Conservation (phyloP, 1,140 invertebrate genomes). For the Apis cerana region DNA sequence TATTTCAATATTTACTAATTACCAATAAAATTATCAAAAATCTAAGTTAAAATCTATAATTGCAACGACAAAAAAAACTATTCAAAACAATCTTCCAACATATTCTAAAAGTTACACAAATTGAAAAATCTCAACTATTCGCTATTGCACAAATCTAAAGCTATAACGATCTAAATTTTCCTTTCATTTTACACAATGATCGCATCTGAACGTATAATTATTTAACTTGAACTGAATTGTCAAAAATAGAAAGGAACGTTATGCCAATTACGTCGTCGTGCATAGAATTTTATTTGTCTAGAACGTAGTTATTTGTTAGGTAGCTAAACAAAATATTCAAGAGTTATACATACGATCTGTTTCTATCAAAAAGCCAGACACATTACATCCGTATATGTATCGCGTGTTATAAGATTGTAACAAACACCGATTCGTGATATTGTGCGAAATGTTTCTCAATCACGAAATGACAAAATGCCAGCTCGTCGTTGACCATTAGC, state of each 20-base stretch:
- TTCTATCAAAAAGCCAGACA: not conserved
- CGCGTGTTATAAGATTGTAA: not conserved
- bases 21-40: not conserved
- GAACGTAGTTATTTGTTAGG: no score
- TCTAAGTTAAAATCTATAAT: not conserved
- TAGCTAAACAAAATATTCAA: no score
- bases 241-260: no score
- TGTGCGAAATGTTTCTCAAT: not conserved
- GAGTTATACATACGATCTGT: no score
- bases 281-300: no score
- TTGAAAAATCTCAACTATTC: not conserved
- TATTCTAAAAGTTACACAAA: not conserved
- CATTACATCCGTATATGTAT: not conserved
- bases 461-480: not conserved
- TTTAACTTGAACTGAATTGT: no score
- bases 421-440: not conserved
- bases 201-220: no score
- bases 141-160: no score
- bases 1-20: no score
- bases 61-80: not conserved
- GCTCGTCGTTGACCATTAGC: conserved; percentile 11
- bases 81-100: not conserved
- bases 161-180: not conserved
- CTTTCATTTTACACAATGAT: not conserved
- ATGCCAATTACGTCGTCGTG: no score